phyloP scores from a whole-genome alignment of 2,888 invertebrate species.

The Cryptophagus acutangulus region DNA sequence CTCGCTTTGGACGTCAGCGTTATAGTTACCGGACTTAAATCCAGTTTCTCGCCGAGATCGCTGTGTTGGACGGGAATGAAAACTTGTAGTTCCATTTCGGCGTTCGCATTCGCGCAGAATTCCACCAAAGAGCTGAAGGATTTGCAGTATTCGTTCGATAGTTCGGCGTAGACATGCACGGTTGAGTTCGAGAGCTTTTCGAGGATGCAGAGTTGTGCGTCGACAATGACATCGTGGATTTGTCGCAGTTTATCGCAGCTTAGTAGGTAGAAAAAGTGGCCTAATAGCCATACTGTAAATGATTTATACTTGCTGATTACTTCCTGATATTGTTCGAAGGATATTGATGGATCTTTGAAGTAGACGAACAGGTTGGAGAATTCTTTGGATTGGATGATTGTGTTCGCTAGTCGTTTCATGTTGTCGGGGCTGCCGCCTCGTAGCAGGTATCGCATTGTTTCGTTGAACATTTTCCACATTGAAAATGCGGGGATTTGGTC shows the following conservation, averaged over 20 bases:
- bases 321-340: constrained; percentile 49
- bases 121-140: constrained; percentile 48
- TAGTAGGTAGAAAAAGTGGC: constrained; percentile 61
- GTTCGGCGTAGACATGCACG: constrained; percentile 50
- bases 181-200: constrained; percentile 52
- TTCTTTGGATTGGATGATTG: constrained; percentile 57
- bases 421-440: constrained; percentile 45
- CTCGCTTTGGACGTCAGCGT: constrained; percentile 17
- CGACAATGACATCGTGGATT: constrained; percentile 52
- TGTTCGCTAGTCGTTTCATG: constrained; percentile 55
- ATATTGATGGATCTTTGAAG: constrained; percentile 47
- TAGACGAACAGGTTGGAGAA: constrained; percentile 55
- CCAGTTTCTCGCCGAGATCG: constrained; percentile 36
- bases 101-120: constrained; percentile 43
- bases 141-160: constrained; percentile 51
- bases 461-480: constrained; percentile 61
- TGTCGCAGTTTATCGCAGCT: constrained; percentile 53
- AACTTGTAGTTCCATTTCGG: constrained; percentile 43
- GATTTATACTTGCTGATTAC: constrained; percentile 45
- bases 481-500: constrained; percentile 40
- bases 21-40: constrained; percentile 35
- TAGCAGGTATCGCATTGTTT: constrained; percentile 47
- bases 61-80: constrained; percentile 49
- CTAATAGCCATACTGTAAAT: constrained; percentile 64
- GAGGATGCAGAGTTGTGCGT: constrained; percentile 55